Base-by-base conservation (phyloP, 2,888 invertebrate species). In the Euplagia quadripunctaria region DNA sequence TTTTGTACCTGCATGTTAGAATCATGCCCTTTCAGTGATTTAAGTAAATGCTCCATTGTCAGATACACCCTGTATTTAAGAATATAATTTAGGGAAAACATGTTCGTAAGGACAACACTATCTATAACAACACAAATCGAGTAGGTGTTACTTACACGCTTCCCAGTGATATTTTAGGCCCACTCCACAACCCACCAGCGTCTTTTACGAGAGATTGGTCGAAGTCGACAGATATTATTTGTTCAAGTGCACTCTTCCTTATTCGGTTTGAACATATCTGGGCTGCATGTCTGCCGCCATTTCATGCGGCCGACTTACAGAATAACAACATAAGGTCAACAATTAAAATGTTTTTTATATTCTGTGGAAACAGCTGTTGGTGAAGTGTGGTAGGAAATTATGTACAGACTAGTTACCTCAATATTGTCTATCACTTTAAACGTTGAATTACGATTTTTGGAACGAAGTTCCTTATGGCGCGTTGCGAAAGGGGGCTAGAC, bases 161-260 rank as follows among this genome's bases (percentile, higher is more conserved):
- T 83, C 79, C 83, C 76, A 80, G 82, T 85, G 83, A 86, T 85
- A 87, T 85, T 85, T 85, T 83, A 84, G 82, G 73, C 88, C 87
- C 89, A 89, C 87, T 89, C 86, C 69, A 80, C 87, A 79, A 81
- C 91, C 89, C 89, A 90, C 89, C 83, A 82, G 67, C 73, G 79
- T 82, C 83, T 85, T 89, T 89, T 88, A 89, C 86, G 83, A 88
- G 84, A 87, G 80, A 82, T 86, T 86, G 86, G 84, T 86, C 84
- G 86, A 85, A 88, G 88, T 85, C 86, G 82, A 86, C 87, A 84
- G 82, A 88, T 88, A 89, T 91, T 92, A 91, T 92, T 92, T 91
- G 91, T 92, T 92, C 93, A 93, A 94, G 92, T 93, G 92, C 89
- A 89, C 86, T 91, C 92, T 92, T 92, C 92, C 92, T 92, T 91